These are phyloP conservation scores for Zosterops pallidus DNA, from an alignment of 2,113 vertebrate genomes.

Conservation along the genomic window DNA sequence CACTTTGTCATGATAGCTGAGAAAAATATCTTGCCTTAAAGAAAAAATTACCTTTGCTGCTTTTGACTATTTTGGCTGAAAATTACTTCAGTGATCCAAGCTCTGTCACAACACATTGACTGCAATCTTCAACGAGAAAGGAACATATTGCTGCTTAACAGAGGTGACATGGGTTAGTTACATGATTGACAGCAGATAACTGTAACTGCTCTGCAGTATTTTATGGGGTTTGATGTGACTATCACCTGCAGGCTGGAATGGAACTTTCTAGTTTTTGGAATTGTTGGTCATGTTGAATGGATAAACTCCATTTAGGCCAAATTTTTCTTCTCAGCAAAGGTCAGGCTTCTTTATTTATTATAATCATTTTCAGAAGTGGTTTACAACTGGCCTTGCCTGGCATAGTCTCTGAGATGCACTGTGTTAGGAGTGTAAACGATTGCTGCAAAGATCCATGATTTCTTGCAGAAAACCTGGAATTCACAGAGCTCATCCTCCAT, in stretches of 20 bases:
- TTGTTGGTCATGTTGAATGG: not conserved
- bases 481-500: not conserved
- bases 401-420: not conserved
- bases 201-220: not conserved
- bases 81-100: constrained; percentile 32
- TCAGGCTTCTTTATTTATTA: not conserved
- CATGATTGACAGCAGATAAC: not conserved
- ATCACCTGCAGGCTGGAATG: not conserved
- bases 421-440: not conserved
- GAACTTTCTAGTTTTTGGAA: not conserved
- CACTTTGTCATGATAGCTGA: constrained; percentile 19
- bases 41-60: constrained; percentile 43
- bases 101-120: constrained; percentile 47
- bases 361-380: not conserved
- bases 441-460: not conserved
- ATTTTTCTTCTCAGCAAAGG: not conserved
- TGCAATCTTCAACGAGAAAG: constrained; percentile 24
- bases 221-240: not conserved
- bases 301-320: not conserved
- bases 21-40: constrained; percentile 45
- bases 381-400: not conserved
- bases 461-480: not conserved
- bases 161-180: not conserved
- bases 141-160: not conserved
- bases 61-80: constrained; percentile 42